These are phyloP conservation scores for Apis mellifera DNA, from an alignment of 1,140 invertebrate species.

Conservation along the genomic window Amel_HAv3.1 CM009934.2:3613501-3614000, in stretches of 20 bases:
- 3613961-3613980: too few relatives aligned
- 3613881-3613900: neutral
- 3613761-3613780: neutral
- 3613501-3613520: too few relatives aligned
- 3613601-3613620: neutral
- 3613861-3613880: too few relatives aligned
- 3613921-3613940: neutral
- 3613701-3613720: neutral
- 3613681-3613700: slow-evolving; percentile 31
- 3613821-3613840: neutral
- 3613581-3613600: neutral
- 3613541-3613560: neutral
- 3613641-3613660: slow-evolving; percentile 6
- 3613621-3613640: neutral
- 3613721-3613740: slow-evolving; percentile 21
- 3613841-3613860: slow-evolving; percentile 13
- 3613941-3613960: too few relatives aligned
- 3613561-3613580: slow-evolving; percentile 13
- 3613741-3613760: slow-evolving; percentile 22
- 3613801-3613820: slow-evolving; percentile 19
- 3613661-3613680: slow-evolving; percentile 15
- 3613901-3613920: neutral
- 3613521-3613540: too few relatives aligned
- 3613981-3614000: too few relatives aligned
- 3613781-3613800: neutral